Evolutionary conservation across 2,113 vertebrate genomes (phyloP), one percentile per base, ranked within the genome.

Genomic region (Corvus moneduloides): DNA sequence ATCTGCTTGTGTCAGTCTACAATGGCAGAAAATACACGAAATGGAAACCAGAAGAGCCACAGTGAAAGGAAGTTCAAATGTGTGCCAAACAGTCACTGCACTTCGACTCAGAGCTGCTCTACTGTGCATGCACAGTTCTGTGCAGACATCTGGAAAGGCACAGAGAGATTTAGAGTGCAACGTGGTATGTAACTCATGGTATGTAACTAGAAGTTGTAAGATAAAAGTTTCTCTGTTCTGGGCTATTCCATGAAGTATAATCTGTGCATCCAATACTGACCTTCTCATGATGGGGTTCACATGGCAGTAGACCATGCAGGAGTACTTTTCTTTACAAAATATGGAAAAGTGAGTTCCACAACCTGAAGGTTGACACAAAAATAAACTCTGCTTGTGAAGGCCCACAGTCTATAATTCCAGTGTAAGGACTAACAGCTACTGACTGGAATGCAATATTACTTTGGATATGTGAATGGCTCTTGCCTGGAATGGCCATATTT

Each of bases 201-300:
- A 49, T 0, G 0, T 3, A 68, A 54, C 28, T 54, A 33, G 27
- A 55, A 49, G 26, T 1, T 32, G 13, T 2, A 79, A 19, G 18
- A 46, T 21, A 55, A 33, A 51, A 27, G 7, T 14, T 84, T 30
- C 33, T 39, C 43, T 67, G 6, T 62, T 73, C 74, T 48, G 23
- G 20, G n/a, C 55, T 73, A 16, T 32, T 66, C 28, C 13, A 5
- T 15, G 9, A 30, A 79, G 28, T 13, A 13, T 10, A 35, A 63
- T 22, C 54, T 48, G 61, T 14, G 19, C 14, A 49, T 18, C 30
- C 9, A 7, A 6, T 37, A 59, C 1, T 5, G 2, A 35, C 22
- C 37, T 46, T 46, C 10, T 7, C 32, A 3, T 23, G 11, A 71
- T 11, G 8, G 32, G 18, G 13, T 41, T 59, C 66, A 66, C 2